Evolutionary conservation across 2,888 invertebrate species (phyloP).

Genomic region (Brassicogethes aeneus): DNA sequence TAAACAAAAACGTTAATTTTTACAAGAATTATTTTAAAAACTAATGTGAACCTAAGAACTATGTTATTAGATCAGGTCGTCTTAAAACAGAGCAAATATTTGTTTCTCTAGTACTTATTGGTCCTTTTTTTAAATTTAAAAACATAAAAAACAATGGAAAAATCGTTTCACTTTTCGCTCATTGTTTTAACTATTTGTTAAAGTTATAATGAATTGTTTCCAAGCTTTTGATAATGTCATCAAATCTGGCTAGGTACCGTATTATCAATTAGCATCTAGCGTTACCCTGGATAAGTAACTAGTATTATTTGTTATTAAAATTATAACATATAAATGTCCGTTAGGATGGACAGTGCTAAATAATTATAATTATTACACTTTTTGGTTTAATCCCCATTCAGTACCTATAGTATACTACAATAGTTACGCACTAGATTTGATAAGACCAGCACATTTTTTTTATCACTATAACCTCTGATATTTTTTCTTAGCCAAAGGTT

Average conservation of each 20-base stretch:
- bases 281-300: conserved; percentile 23
- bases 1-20: too few relatives aligned
- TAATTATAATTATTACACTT: conserved; percentile 24
- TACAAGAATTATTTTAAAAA: too few relatives aligned
- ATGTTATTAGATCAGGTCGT: too few relatives aligned
- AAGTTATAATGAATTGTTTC: too few relatives aligned
- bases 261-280: neutral
- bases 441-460: conserved; percentile 11
- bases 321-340: conserved; percentile 31
- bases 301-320: conserved; percentile 30
- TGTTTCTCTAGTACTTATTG: too few relatives aligned
- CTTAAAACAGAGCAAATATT: too few relatives aligned
- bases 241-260: neutral
- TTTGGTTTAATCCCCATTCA: neutral
- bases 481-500: conserved; percentile 6
- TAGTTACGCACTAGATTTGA: conserved; percentile 21
- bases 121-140: too few relatives aligned
- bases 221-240: conserved; percentile 2
- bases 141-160: too few relatives aligned
- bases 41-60: too few relatives aligned
- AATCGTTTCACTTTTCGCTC: too few relatives aligned
- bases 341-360: conserved; percentile 33
- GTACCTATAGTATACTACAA: conserved; percentile 12
- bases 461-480: conserved; percentile 4
- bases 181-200: too few relatives aligned